Percentiles rank a stretch among this genome's conserved stretches.
Evolutionary conservation across 2,888 invertebrate genomes (phyloP).

Genomic region (Aphodius granarius): DNA sequence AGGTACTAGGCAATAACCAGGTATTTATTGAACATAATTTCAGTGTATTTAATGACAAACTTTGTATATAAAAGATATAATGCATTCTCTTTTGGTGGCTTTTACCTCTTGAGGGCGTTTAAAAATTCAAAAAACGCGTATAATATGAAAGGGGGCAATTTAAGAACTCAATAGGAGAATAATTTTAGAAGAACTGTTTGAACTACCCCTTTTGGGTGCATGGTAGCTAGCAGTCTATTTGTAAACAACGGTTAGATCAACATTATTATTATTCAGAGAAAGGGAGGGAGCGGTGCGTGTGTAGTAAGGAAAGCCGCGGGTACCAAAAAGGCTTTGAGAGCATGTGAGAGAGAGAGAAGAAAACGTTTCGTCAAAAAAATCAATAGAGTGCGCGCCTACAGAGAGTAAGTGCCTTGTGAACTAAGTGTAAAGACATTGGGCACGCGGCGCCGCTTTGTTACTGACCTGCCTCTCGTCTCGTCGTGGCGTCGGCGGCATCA

Average conservation of each 20-base stretch:
- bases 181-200: constrained; percentile 13
- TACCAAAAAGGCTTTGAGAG: neutral
- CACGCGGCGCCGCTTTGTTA: constrained; percentile 48
- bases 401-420: constrained; percentile 39
- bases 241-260: constrained; percentile 8
- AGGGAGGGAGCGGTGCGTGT: neutral
- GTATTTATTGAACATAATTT: neutral
- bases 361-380: constrained; percentile 36
- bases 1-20: neutral
- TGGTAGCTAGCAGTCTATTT: neutral
- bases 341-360: constrained; percentile 28
- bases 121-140: constrained; percentile 9
- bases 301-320: neutral
- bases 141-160: constrained; percentile 11
- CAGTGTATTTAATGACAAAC: too few species aligned
- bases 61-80: too few species aligned
- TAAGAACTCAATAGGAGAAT: constrained; percentile 7
- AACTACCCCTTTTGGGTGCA: neutral
- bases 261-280: neutral
- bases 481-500: constrained; percentile 40
- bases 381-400: constrained; percentile 33
- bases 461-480: constrained; percentile 51
- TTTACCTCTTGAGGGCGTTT: neutral
- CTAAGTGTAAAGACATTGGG: constrained; percentile 47
- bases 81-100: neutral